These are phyloP conservation scores for Orientallactaga sibirica DNA, from an alignment of 2,797 vertebrate species.

Conservation along the genomic window DNA sequence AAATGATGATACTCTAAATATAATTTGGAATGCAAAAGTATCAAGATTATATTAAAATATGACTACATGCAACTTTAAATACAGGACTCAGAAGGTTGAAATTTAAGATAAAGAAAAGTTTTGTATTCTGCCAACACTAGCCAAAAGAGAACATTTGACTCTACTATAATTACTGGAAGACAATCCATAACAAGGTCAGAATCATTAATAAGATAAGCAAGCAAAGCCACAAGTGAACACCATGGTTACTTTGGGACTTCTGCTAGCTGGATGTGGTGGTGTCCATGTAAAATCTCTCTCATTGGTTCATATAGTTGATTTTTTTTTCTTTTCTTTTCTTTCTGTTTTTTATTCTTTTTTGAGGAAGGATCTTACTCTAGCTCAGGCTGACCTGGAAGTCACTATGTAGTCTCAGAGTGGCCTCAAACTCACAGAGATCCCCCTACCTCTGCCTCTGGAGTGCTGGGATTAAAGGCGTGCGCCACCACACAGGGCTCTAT, in stretches of 20 bases:
- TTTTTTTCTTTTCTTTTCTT: no score
- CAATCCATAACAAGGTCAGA: not conserved
- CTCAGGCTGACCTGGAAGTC: no score
- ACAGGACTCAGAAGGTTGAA: not conserved
- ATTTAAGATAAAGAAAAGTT: not conserved
- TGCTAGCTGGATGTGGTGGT: no score
- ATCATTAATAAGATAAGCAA: not conserved
- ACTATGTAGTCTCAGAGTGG: no score
- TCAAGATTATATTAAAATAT: conserved; percentile 10
- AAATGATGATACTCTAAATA: not conserved
- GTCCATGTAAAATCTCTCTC: no score
- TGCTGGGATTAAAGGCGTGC: no score
- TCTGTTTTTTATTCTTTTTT: no score
- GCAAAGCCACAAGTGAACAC: not conserved
- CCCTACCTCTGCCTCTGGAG: no score
- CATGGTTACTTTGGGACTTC: not conserved
- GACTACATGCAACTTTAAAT: not conserved
- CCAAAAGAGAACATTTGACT: not conserved
- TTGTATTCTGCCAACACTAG: not conserved
- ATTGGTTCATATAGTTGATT: no score
- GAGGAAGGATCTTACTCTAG: no score
- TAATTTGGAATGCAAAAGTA: not conserved
- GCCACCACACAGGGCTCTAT: no score
- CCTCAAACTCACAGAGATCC: no score
- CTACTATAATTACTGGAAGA: not conserved